Conservation (phyloP, 2,113 vertebrate species). For the Pteropus alecto region DNA sequence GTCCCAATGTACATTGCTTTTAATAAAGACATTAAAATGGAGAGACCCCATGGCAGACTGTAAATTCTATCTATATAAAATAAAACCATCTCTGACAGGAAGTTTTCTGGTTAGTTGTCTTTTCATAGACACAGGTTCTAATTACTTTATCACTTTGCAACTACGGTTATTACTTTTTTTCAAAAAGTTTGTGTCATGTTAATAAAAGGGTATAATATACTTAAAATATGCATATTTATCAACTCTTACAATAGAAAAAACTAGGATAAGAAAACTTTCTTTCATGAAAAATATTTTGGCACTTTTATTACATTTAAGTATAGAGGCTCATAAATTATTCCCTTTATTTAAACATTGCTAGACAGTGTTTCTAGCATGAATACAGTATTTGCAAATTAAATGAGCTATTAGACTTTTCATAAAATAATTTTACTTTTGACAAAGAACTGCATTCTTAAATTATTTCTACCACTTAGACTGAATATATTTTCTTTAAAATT, state of each 20-base stretch:
- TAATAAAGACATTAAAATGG: background rate
- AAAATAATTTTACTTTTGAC: slow-evolving; percentile 47
- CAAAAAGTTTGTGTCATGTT: background rate
- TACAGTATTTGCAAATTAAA: background rate
- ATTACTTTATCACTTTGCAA: slow-evolving; percentile 38
- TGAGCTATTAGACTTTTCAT: background rate
- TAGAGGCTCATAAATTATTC: slow-evolving; percentile 20
- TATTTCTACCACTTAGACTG: slow-evolving; percentile 13
- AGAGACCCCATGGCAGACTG: background rate
- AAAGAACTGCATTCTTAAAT: slow-evolving; percentile 44
- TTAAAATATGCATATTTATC: background rate
- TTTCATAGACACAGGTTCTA: background rate
- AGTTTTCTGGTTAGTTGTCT: background rate
- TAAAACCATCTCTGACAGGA: background rate
- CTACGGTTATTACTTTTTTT: background rate
- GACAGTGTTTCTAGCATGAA: slow-evolving; percentile 17
- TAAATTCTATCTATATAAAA: background rate
- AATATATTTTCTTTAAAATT: slow-evolving; percentile 36
- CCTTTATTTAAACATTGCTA: slow-evolving; percentile 27
- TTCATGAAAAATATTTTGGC: slow-evolving; percentile 38
- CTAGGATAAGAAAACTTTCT: slow-evolving; percentile 24
- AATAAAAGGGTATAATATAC: background rate
- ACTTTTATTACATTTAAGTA: background rate
- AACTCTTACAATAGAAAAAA: slow-evolving; percentile 29
- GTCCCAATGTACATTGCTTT: background rate